Percentiles rank a stretch among this genome's conserved stretches.
Evolutionary conservation across 2,797 vertebrate species (phyloP).

Genomic region (Pseudomugil gertrudae): DNA sequence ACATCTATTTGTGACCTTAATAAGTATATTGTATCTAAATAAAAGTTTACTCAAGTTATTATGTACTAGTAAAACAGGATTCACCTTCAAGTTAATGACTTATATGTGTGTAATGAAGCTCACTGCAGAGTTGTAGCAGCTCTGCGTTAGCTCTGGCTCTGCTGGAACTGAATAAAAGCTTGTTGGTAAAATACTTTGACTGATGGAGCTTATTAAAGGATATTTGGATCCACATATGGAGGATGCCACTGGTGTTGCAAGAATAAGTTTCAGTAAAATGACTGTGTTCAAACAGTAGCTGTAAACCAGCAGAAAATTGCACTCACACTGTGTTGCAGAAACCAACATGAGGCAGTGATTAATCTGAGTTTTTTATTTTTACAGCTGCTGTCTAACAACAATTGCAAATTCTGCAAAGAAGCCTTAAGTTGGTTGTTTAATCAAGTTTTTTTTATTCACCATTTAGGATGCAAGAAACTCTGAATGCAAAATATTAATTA

Average conservation of each 20-base stretch:
- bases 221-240: constrained; percentile 28
- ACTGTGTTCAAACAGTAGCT: constrained; percentile 36
- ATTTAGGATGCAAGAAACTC: constrained; percentile 2
- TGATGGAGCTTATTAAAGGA: constrained; percentile 25
- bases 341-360: constrained; percentile 46
- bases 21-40: constrained; percentile 1
- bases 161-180: constrained; percentile 19
- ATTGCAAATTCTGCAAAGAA: constrained; percentile 26
- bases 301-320: constrained; percentile 45
- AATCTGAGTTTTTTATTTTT: constrained; percentile 45
- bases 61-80: constrained; percentile 17
- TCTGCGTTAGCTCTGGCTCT: constrained; percentile 14
- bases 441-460: constrained; percentile 11
- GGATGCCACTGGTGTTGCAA: constrained; percentile 9
- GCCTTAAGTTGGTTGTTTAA: constrained; percentile 36
- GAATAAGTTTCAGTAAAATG: constrained; percentile 20
- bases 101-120: constrained; percentile 11
- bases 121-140: constrained; percentile 2
- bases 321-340: constrained; percentile 54
- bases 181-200: constrained; percentile 33
- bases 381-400: constrained; percentile 33
- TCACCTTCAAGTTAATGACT: constrained; percentile 18
- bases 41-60: constrained; percentile 14
- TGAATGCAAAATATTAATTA: constrained; percentile 37
- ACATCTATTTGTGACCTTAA: not conserved